Evolutionary conservation across 2,113 vertebrate species (phyloP).

Genomic region (Scophthalmus maximus): DNA sequence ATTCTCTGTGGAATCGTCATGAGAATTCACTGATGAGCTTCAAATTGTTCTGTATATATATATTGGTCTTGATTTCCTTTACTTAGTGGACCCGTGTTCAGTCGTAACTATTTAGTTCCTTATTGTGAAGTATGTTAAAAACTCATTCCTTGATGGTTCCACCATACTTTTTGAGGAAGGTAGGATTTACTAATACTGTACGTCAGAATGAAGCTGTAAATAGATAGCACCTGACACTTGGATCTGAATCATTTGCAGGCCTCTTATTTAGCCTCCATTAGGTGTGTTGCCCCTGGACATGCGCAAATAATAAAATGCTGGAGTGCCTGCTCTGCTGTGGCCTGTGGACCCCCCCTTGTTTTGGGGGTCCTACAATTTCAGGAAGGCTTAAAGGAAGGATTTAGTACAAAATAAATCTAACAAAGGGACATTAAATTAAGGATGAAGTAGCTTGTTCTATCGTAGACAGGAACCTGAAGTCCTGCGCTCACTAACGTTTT

Average conservation of each 20-base stretch:
- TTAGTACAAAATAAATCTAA: conserved; percentile 9
- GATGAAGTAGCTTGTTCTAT: conserved; percentile 33
- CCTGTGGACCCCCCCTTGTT: conserved; percentile 21
- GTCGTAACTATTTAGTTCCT: conserved; percentile 69
- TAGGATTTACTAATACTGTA: conserved; percentile 60
- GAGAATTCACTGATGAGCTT: conserved; percentile 48
- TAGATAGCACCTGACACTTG: conserved; percentile 58
- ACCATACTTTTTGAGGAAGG: conserved; percentile 60
- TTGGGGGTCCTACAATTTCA: conserved; percentile 23
- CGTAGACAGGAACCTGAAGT: conserved; percentile 23
- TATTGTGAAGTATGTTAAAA: conserved; percentile 66
- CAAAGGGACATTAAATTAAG: conserved; percentile 31
- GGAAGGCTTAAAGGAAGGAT: conserved; percentile 35
- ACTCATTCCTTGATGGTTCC: conserved; percentile 72
- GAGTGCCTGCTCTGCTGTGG: conserved; percentile 40
- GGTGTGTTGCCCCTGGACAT: conserved; percentile 20
- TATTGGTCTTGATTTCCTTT: conserved; percentile 66
- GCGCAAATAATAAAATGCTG: conserved; percentile 34
- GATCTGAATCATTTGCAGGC: conserved; percentile 51
- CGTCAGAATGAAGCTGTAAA: conserved; percentile 68
- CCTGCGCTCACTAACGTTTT: conserved; percentile 8
- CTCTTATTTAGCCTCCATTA: conserved; percentile 27
- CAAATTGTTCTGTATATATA: conserved; percentile 75
- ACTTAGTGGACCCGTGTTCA: conserved; percentile 71
- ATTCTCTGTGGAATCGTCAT: conserved; percentile 34